Evolutionary conservation across 2,113 vertebrate genomes (phyloP).

Genomic region (Promerops cafer): DNA sequence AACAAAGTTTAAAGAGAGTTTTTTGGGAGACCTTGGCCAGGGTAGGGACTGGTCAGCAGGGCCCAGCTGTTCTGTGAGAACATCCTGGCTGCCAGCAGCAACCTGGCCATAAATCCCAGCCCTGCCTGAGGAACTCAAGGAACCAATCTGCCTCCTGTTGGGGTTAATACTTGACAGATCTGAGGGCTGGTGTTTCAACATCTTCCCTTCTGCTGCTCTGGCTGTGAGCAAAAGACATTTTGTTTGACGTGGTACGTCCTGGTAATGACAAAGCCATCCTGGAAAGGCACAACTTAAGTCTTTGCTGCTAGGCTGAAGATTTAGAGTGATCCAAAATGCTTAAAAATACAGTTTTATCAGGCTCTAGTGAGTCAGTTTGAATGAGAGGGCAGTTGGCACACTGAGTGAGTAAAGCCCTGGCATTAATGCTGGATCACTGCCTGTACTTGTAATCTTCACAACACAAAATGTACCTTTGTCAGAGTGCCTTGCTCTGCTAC

Average conservation of each 20-base stretch:
- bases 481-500: neutral
- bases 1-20: neutral
- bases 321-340: neutral
- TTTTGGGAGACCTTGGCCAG: neutral
- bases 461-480: neutral
- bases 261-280: neutral
- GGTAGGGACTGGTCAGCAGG: neutral
- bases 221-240: neutral
- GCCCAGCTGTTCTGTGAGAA: neutral
- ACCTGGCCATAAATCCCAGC: neutral
- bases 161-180: neutral
- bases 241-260: accelerated
- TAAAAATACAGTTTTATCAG: neutral
- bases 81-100: neutral
- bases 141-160: neutral
- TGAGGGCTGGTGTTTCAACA: neutral
- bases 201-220: neutral
- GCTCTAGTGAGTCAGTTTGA: neutral
- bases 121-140: neutral
- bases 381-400: neutral
- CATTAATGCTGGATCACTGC: neutral
- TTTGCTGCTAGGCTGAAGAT: neutral
- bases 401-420: neutral
- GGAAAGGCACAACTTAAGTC: neutral
- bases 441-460: neutral